Evolutionary conservation across 1,140 invertebrate genomes (phyloP).

Genomic region (Drosophila takahashii): DNA sequence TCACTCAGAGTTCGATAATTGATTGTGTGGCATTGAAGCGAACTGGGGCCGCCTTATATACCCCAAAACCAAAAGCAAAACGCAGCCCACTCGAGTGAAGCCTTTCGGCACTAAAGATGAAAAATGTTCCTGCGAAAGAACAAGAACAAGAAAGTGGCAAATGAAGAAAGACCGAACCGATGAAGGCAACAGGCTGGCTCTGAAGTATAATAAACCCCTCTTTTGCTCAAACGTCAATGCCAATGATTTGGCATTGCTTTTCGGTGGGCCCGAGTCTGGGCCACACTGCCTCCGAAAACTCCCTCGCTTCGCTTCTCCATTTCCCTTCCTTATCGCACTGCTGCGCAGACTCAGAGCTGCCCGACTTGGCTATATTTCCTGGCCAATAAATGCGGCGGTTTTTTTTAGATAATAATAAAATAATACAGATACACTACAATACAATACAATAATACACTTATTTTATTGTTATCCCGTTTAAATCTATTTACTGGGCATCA

Average conservation of each 20-base stretch:
- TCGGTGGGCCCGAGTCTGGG: neutral
- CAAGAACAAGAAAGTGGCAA: conserved; percentile 9
- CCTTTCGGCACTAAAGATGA: conserved; percentile 47
- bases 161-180: conserved; percentile 19
- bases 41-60: conserved; percentile 55
- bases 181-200: conserved; percentile 29
- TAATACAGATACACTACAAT: neutral
- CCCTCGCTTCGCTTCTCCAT: neutral
- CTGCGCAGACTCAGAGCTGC: neutral
- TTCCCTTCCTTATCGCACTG: conserved; percentile 2
- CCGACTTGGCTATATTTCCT: neutral
- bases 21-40: conserved; percentile 45
- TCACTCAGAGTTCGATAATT: conserved; percentile 49
- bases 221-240: conserved; percentile 37
- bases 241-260: conserved; percentile 55
- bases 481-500: no score
- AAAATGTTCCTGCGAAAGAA: conserved; percentile 31
- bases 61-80: conserved; percentile 1
- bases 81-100: conserved; percentile 38
- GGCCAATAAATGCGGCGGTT: neutral
- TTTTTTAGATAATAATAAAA: neutral
- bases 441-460: no score
- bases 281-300: no score
- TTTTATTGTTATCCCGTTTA: no score
- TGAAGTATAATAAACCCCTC: conserved; percentile 54